Base-by-base conservation (phyloP, 2,113 vertebrate genomes). In the Sarotherodon lohbergeri region DNA sequence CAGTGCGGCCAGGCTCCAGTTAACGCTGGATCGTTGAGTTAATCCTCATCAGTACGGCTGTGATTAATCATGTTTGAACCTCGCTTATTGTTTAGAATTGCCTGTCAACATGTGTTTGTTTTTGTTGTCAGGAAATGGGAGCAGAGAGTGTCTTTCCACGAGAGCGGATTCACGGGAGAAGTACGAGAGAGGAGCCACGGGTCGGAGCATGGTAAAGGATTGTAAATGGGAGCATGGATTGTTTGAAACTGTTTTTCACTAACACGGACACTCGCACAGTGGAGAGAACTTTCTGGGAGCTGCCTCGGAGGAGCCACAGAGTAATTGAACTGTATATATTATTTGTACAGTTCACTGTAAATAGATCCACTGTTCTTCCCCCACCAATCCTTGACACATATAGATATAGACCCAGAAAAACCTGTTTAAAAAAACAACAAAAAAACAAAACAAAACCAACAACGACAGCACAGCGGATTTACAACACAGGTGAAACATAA, bases 401-500 rank as follows among this genome's bases (percentile, higher is more conserved):
- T 1, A 9, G 9, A 41, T 11, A 41, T 2, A 46, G 39, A 10
- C 22, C 24, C 3, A 73, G 0, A 73, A 43, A 46, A 61, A 43
- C 14, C 2, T 39, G 59, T 41, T 57, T 32, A 9, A 61, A 22
- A 46, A 10, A 9, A 16, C 11, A 68, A 39, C 22, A 5, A 36
- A 7, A 36, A 29, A 39, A 36, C 76, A 29, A 50, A 12, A 34
- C 29, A 63, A 34, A 61, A 61, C 16, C 59, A 63, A 34, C 29
- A 61, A 36, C 17, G 9, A 34, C 50, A 46, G 80, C 39, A 48
- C 19, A 7, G 39, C 66, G 11, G 41, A 9, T 85, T 81, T n/a
- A 73, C 41, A 81, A 41, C 29, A 84, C 39, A 52, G 17, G 41
- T 41, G 41, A 73, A 3, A 84, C 73, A 80, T 61, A 61, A 19